Percentiles rank a stretch among this genome's conserved stretches.
These are phyloP conservation scores for Brachyptera putata DNA, from an alignment of 2,888 invertebrate genomes.

Conservation along the genomic window DNA sequence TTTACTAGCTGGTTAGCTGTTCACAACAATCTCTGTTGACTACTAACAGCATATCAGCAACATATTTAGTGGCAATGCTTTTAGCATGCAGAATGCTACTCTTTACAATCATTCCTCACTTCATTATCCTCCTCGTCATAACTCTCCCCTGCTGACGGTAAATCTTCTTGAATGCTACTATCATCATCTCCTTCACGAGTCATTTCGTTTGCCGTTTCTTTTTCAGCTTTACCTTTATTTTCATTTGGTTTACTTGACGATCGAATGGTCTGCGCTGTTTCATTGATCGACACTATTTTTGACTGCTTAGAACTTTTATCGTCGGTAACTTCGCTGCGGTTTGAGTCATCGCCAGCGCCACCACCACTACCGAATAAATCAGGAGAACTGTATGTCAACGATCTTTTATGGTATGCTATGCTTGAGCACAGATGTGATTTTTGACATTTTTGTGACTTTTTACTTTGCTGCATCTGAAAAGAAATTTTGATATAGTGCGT, in stretches of 20 bases:
- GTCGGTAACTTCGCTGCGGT: conserved; percentile 20
- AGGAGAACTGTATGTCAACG: conserved; percentile 20
- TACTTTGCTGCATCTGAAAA: not conserved
- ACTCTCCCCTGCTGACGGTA: not conserved
- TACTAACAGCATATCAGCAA: too few relatives aligned
- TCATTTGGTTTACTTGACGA: not conserved
- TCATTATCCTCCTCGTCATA: conserved; percentile 16
- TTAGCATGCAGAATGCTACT: too few relatives aligned
- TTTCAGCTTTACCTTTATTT: not conserved
- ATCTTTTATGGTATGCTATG: not conserved
- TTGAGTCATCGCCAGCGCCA: not conserved
- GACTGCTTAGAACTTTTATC: conserved; percentile 14
- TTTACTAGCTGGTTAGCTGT: too few relatives aligned
- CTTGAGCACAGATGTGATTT: not conserved
- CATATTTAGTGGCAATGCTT: too few relatives aligned
- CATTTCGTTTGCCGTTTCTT: not conserved
- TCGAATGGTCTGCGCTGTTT: conserved; percentile 20
- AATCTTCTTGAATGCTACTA: conserved; percentile 6
- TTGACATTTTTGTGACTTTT: conserved; percentile 1
- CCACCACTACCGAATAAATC: conserved; percentile 18
- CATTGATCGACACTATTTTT: conserved; percentile 24
- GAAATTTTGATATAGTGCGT: not conserved
- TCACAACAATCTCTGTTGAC: too few relatives aligned
- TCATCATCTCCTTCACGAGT: conserved; percentile 13
- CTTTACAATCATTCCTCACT: not conserved